These are phyloP conservation scores for Tauraco erythrolophus DNA, from an alignment of 2,113 vertebrate genomes.

Conservation along the genomic window DNA sequence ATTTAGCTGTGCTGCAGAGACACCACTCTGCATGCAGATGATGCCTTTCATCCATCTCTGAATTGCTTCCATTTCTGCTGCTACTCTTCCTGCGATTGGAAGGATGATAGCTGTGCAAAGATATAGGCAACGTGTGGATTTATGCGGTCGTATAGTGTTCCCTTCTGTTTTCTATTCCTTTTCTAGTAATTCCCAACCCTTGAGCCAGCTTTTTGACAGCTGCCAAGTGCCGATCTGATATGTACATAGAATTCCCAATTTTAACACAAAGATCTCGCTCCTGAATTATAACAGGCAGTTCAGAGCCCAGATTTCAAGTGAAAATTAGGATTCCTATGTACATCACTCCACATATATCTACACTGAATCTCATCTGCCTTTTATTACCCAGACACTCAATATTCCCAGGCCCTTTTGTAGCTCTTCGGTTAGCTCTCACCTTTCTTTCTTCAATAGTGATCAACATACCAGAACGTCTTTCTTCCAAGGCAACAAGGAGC, in stretches of 20 bases:
- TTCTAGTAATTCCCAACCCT: neutral
- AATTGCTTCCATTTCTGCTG: neutral
- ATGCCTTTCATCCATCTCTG: neutral
- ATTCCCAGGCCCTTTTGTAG: neutral
- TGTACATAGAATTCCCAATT: neutral
- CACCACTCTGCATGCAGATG: neutral
- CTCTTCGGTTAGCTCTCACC: neutral
- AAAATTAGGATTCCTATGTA: neutral
- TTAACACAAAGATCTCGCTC: slow-evolving; percentile 5
- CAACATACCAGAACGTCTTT: neutral
- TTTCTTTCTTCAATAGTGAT: neutral
- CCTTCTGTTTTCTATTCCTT: neutral
- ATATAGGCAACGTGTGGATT: neutral
- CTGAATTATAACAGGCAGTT: neutral
- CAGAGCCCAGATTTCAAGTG: slow-evolving; percentile 7
- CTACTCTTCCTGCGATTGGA: neutral
- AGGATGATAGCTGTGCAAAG: neutral
- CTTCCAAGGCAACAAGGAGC: neutral
- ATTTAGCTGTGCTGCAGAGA: neutral
- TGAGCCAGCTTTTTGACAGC: neutral
- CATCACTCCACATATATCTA: neutral
- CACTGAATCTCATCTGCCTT: slow-evolving; percentile 5
- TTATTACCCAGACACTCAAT: neutral
- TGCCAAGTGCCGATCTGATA: neutral
- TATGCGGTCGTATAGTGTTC: neutral